These are phyloP conservation scores for Coptodon bakossiorum DNA, from an alignment of 2,113 vertebrate genomes.

Conservation along the genomic window DNA sequence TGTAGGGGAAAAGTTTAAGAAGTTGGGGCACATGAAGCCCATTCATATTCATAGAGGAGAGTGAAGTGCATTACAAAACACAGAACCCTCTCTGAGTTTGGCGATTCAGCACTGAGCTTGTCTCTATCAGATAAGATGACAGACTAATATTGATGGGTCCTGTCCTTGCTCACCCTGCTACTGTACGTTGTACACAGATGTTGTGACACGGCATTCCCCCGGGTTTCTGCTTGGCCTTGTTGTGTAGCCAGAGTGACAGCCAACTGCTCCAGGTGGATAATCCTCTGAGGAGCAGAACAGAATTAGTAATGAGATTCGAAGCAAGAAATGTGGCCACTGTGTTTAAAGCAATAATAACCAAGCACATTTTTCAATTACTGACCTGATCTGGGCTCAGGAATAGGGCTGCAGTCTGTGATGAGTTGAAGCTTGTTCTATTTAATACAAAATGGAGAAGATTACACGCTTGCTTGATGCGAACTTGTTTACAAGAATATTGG, in stretches of 20 bases:
- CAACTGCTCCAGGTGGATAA: conserved; percentile 31
- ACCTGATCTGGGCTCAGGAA: conserved; percentile 1
- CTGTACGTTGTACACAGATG: conserved; percentile 35
- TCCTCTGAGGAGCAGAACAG: conserved; percentile 5
- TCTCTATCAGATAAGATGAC: conserved; percentile 61
- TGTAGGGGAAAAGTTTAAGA: conserved; percentile 1
- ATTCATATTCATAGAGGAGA: conserved; percentile 38
- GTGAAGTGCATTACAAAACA: conserved; percentile 26
- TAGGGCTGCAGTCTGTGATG: background rate
- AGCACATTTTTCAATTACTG: conserved; percentile 18
- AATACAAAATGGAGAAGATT: background rate
- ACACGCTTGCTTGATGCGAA: background rate
- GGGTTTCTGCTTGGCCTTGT: conserved; percentile 30
- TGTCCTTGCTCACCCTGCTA: conserved; percentile 57
- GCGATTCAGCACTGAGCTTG: conserved; percentile 54
- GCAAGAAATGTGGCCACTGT: conserved; percentile 4
- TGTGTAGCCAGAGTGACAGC: conserved; percentile 34
- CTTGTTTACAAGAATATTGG: background rate
- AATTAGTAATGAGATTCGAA: conserved; percentile 37
- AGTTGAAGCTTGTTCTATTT: background rate
- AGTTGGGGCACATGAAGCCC: background rate
- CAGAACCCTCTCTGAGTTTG: background rate
- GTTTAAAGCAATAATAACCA: conserved; percentile 16
- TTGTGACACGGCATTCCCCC: conserved; percentile 17
- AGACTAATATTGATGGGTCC: conserved; percentile 61